Evolutionary conservation across 1,140 invertebrate species (phyloP).

Genomic region (Pseudomyrmex flavicornis): DNA sequence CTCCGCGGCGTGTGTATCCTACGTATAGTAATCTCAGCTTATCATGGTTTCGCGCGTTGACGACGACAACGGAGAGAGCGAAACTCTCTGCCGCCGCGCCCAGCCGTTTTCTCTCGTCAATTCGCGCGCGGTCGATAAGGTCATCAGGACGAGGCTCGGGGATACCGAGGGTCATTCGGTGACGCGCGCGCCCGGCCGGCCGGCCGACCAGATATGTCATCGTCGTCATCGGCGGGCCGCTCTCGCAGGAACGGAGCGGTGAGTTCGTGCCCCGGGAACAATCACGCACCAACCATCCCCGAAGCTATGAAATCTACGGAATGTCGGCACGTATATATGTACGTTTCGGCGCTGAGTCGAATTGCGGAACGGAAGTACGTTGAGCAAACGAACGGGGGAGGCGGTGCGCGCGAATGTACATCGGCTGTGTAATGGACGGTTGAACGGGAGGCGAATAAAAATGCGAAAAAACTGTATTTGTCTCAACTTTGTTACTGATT

Average conservation of each 20-base stretch:
- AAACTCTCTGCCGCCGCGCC: slow-evolving; percentile 55
- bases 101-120: slow-evolving; percentile 45
- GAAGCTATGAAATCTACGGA: slow-evolving; percentile 25
- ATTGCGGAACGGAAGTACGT: slow-evolving; percentile 3
- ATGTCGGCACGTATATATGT: slow-evolving; percentile 1
- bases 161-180: slow-evolving; percentile 51
- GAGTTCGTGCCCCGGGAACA: slow-evolving; percentile 1
- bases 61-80: slow-evolving; percentile 39
- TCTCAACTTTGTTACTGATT: background rate
- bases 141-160: slow-evolving; percentile 57
- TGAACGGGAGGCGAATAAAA: background rate
- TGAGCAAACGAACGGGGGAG: background rate
- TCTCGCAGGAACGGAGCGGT: slow-evolving; percentile 27
- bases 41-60: slow-evolving; percentile 61
- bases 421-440: background rate
- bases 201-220: slow-evolving; percentile 39
- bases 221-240: slow-evolving; percentile 31
- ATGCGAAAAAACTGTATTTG: background rate
- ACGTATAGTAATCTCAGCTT: slow-evolving; percentile 69
- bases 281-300: slow-evolving; percentile 22
- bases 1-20: background rate
- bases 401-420: no score
- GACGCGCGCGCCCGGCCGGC: background rate
- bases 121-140: slow-evolving; percentile 66
- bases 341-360: slow-evolving; percentile 1